Evolutionary conservation across 1,140 invertebrate species (phyloP), one percentile per base, ranked within the genome.

Genomic region (Oryctes rhinoceros): DNA sequence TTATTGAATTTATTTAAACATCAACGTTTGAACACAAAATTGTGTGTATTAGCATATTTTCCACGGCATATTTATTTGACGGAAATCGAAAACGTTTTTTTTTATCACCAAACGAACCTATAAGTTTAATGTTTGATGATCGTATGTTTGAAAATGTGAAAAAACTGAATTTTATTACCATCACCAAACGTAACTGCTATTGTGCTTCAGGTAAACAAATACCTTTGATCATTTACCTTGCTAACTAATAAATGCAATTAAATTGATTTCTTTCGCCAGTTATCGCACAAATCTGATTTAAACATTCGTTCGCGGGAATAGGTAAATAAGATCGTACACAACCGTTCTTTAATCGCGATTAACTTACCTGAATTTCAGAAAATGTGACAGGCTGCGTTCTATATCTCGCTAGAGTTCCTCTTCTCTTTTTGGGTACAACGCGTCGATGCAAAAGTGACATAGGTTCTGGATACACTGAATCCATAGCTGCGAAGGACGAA

Each of bases 351-450:
- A 67, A 67, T 20, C 4, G 0, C 24, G 7, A 24, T 67, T 67
- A 35, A 15, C 79, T 77, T 84, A 93, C 93, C 88, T 93, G 91
- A 81, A 94, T 94, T 88, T 94, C 93, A 76, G 93, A 91, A 86
- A 94, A 94, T 20, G 93, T 94, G 78, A 94, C 92, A 0, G 93
- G 93, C 85, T 92, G 92, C 7, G 93, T 94, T 83, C 92, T 90
- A 84, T 93, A 93, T 62, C 93, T 86, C 5, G 81, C 82, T 39
- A 89, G 88, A 71, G 88, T 86, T 20, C 89, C 88, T 78, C 89
- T 85, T 83, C 90, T 86, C 82, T 91, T 90, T 84, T 91, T 91
- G 62, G 90, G 89, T 15, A 91, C 90, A 4, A 91, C 89, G 10
- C 92, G 87, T 81, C 91, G 88, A 82, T 91, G 89, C 49, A 94